Evolutionary conservation across 2,888 invertebrate genomes (phyloP).

Genomic region (Hirtodrosophila confusa): DNA sequence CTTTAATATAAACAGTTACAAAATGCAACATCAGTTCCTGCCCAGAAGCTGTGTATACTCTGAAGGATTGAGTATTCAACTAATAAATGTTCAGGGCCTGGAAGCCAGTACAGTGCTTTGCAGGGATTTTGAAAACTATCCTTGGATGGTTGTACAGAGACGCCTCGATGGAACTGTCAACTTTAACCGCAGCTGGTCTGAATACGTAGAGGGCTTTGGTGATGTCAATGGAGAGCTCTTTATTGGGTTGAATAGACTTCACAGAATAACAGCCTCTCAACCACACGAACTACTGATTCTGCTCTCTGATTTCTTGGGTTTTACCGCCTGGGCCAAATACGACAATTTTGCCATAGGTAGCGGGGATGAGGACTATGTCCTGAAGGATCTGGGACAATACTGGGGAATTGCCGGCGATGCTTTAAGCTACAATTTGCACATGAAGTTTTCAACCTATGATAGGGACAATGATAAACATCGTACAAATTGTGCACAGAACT

Average conservation of each 20-base stretch:
- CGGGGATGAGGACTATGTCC: conserved; percentile 8
- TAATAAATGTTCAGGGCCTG: conserved; percentile 2
- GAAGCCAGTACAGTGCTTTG: not conserved
- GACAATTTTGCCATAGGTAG: conserved; percentile 21
- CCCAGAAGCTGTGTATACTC: not conserved
- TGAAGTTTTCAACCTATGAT: conserved; percentile 26
- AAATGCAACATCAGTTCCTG: not conserved
- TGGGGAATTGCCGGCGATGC: not conserved
- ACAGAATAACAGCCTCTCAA: conserved; percentile 11
- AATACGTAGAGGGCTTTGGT: conserved; percentile 16
- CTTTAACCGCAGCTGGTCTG: conserved; percentile 28
- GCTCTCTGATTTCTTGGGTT: not conserved
- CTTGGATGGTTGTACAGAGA: conserved; percentile 17
- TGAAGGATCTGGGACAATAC: conserved; percentile 2
- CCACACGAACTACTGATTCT: conserved; percentile 10
- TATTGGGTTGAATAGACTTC: conserved; percentile 13
- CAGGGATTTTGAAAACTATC: not conserved
- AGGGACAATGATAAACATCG: not conserved
- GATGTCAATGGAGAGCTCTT: conserved; percentile 10
- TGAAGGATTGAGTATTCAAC: not conserved
- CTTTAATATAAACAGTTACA: not conserved
- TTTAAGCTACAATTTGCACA: not conserved
- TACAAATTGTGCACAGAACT: not conserved
- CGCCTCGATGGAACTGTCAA: conserved; percentile 1
- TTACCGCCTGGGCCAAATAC: not conserved